These are phyloP conservation scores for Drosophila jambulina DNA, from an alignment of 1,140 invertebrate genomes.

Conservation along the genomic window DNA sequence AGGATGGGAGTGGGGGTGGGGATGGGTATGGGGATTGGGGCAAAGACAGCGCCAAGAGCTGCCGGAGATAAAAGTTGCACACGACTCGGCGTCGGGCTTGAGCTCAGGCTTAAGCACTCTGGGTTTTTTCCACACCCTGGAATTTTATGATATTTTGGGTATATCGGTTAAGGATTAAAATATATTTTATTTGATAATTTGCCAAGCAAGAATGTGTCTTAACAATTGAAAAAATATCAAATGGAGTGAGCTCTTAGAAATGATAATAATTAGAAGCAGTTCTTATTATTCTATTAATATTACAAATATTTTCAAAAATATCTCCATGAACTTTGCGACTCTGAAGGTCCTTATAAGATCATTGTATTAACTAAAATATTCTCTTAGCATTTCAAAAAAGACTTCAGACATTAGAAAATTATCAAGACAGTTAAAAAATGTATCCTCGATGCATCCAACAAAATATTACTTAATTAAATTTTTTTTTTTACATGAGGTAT, in stretches of 20 bases:
- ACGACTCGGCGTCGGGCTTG: conserved; percentile 51
- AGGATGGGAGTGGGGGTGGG: background rate
- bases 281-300: background rate
- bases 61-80: conserved; percentile 77
- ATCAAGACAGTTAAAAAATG: too few relatives aligned
- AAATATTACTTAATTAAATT: too few relatives aligned
- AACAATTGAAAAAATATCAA: background rate
- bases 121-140: conserved; percentile 30
- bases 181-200: background rate
- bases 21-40: background rate
- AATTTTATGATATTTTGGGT: background rate
- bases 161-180: background rate
- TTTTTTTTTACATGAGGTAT: too few relatives aligned
- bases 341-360: too few relatives aligned
- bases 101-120: conserved; percentile 50
- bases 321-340: too few relatives aligned
- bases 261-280: background rate
- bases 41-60: conserved; percentile 42
- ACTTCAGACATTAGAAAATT: too few relatives aligned
- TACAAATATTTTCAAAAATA: background rate
- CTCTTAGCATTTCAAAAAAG: background rate
- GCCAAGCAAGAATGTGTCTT: accelerated
- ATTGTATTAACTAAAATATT: too few relatives aligned
- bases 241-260: too few relatives aligned
- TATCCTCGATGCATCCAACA: background rate